phyloP scores from a whole-genome alignment of 1,140 invertebrate genomes.

The Atta colombica region DNA sequence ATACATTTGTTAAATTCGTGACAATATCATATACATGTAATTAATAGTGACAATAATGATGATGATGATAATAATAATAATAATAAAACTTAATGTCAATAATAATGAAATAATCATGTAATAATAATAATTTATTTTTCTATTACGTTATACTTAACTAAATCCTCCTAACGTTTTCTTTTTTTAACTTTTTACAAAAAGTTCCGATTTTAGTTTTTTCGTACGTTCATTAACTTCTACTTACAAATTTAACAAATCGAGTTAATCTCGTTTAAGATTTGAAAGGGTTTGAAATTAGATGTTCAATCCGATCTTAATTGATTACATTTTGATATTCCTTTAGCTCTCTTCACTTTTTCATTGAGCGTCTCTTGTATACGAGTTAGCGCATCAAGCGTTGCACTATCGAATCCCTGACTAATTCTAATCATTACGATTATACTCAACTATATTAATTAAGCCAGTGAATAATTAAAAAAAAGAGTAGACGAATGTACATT shows the following conservation, averaged over 20 bases:
- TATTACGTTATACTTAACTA: slow-evolving; percentile 79
- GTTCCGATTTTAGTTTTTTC: slow-evolving; percentile 67
- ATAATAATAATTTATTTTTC: slow-evolving; percentile 80
- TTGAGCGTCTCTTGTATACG: slow-evolving; percentile 64
- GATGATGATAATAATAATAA: slow-evolving; percentile 74
- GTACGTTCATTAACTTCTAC: slow-evolving; percentile 62
- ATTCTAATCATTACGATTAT: slow-evolving; percentile 79
- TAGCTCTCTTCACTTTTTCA: slow-evolving; percentile 59
- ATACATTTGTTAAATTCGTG: slow-evolving; percentile 73
- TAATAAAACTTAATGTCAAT: slow-evolving; percentile 77
- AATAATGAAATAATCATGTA: slow-evolving; percentile 65
- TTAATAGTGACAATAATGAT: slow-evolving; percentile 79
- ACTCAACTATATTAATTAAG: slow-evolving; percentile 74
- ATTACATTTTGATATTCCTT: slow-evolving; percentile 59
- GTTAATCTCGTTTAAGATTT: slow-evolving; percentile 74
- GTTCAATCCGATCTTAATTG: slow-evolving; percentile 75
- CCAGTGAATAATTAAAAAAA: slow-evolving; percentile 69
- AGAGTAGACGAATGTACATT: slow-evolving; percentile 66
- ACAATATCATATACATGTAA: slow-evolving; percentile 61
- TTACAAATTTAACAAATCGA: slow-evolving; percentile 74
- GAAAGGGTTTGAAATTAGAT: slow-evolving; percentile 85
- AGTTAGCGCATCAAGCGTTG: slow-evolving; percentile 60
- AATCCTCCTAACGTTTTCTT: slow-evolving; percentile 38
- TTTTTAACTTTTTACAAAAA: slow-evolving; percentile 70
- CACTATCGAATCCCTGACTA: slow-evolving; percentile 82